Evolutionary conservation across 2,113 vertebrate species (phyloP), one percentile per base, ranked within the genome.

Genomic region (Platysternon megacephalum): DNA sequence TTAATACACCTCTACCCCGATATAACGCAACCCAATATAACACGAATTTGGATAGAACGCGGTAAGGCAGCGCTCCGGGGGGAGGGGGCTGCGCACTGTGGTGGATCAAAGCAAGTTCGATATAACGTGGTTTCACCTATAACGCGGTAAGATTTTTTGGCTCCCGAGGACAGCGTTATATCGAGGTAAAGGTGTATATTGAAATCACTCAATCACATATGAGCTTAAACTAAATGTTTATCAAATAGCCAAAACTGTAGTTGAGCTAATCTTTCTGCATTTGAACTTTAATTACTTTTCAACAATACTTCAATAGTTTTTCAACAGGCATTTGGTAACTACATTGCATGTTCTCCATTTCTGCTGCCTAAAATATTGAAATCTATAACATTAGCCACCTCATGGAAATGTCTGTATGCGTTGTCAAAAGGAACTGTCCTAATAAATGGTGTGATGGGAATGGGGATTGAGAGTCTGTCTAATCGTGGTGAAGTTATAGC

Each of bases 391-490:
- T 68, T 19, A n/a, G 32, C 32, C 17, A n/a, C 8, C 32, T 88
- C 2, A 0, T 72, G 2, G 8, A 76, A 56, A 32, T 19, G 11
- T 21, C 13, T 82, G 80, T 82, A 53, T 74, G 72, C 42, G 5
- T 74, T 44, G 72, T 76, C 72, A 76, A 42, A 76, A 44, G 39
- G 22, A 26, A 76, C 61, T 68, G 16, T 39, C 39, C 39, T 76
- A 44, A 76, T 76, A 76, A 76, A 76, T 76, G 35, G 61, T 11
- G 3, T 44, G 21, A 46, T 80, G 55, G 32, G 48, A 4, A 44
- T 53, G 32, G 11, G 28, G 3, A 32, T 48, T 72, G 80, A 58
- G 0, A 0, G 32, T 3, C 0, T 26, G 0, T 0, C 11, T 35
- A n/a, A 16, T 76, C 46, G 22, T 61, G 56, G 3, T n/a, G 76